Evolutionary conservation across 2,113 vertebrate genomes (phyloP).

Genomic region (Mohoua ochrocephala): DNA sequence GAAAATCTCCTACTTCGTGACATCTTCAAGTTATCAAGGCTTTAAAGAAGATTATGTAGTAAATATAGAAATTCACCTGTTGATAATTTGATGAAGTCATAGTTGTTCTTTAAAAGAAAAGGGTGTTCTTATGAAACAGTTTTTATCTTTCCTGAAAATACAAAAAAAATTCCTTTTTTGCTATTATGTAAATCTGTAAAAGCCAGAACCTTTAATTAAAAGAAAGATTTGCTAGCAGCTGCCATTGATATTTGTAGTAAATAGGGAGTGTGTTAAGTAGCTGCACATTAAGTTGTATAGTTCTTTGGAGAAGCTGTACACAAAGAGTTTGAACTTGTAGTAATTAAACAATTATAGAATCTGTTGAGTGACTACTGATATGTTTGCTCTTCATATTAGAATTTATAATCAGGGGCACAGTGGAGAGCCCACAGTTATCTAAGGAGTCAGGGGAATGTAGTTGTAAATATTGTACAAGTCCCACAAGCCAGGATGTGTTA

Average conservation of each 20-base stretch:
- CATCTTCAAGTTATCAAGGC: neutral
- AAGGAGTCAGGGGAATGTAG: neutral
- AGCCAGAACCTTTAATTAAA: neutral
- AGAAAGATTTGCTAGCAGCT: neutral
- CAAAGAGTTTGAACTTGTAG: neutral
- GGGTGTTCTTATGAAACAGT: neutral
- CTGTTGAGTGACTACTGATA: neutral
- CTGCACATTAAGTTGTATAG: neutral
- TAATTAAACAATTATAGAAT: neutral
- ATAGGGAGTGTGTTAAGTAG: neutral
- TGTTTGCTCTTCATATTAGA: neutral
- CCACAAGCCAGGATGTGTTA: neutral
- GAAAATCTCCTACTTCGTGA: neutral
- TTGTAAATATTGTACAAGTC: neutral
- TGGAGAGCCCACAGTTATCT: neutral
- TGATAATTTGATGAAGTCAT: neutral
- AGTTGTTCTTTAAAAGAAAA: neutral
- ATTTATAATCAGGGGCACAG: neutral
- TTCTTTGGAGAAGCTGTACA: neutral
- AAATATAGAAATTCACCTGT: neutral
- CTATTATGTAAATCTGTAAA: neutral
- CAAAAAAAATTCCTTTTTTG: neutral
- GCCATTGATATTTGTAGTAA: neutral
- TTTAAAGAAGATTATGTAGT: neutral
- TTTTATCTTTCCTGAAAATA: neutral